Percentiles rank a stretch among this genome's conserved stretches.
phyloP scores from a whole-genome alignment of 1,140 invertebrate species.

The Kradibia gibbosae region DNA sequence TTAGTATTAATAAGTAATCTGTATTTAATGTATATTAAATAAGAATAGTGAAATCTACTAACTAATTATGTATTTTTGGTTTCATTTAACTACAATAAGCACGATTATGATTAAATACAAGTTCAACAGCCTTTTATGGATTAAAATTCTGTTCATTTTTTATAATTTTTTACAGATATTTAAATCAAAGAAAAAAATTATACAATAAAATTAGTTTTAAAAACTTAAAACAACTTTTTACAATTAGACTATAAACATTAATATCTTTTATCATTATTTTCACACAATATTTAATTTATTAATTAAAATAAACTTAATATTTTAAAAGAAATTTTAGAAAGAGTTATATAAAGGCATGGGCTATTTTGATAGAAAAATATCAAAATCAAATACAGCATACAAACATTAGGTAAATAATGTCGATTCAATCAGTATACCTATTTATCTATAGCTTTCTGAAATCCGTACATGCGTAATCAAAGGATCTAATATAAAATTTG shows the following conservation, averaged over 20 bases:
- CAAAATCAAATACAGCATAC: background rate
- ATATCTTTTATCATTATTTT: background rate
- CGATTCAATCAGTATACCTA: background rate
- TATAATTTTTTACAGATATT: background rate
- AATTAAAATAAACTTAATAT: background rate
- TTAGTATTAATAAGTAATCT: no score
- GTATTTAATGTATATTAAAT: no score
- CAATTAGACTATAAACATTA: background rate
- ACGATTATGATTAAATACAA: background rate
- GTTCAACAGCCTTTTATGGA: background rate
- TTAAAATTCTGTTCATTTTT: background rate
- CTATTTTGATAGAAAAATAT: background rate
- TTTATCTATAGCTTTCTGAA: background rate
- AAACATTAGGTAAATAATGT: background rate
- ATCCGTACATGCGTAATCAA: background rate
- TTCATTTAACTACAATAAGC: no score
- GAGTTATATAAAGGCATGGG: background rate
- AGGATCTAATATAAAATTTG: conserved; percentile 74
- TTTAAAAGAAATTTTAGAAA: background rate
- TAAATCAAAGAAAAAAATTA: background rate
- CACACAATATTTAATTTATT: background rate
- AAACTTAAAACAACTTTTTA: background rate
- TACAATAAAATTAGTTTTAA: background rate
- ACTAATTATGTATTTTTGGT: no score
- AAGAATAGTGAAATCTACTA: no score